phyloP scores from a whole-genome alignment of 2,888 invertebrate genomes.

The Cynaeus angustus region DNA sequence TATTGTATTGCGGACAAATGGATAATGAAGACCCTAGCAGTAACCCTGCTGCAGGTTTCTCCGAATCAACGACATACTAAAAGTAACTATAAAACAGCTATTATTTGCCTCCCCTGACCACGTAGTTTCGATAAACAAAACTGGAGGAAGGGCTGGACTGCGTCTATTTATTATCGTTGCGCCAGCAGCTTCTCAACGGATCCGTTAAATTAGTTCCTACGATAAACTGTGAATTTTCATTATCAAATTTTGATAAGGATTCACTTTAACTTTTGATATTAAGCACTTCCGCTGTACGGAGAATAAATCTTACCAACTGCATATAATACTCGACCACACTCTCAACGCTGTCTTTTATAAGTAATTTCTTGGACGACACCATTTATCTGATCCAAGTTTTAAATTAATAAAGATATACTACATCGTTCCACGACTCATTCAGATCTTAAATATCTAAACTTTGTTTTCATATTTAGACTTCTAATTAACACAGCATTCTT shows the following conservation, averaged over 20 bases:
- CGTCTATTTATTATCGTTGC: constrained; percentile 51
- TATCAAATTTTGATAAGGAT: constrained; percentile 65
- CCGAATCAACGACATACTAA: constrained; percentile 63
- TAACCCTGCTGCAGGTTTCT: constrained; percentile 58
- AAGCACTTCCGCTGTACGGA: constrained; percentile 62
- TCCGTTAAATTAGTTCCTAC: constrained; percentile 50
- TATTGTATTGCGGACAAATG: constrained; percentile 54
- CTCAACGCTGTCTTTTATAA: constrained; percentile 55
- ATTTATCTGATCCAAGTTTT: constrained; percentile 62
- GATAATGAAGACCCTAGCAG: constrained; percentile 61
- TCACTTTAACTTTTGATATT: constrained; percentile 67
- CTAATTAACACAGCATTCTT: constrained; percentile 14
- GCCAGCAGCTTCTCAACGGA: constrained; percentile 48
- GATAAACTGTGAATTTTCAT: constrained; percentile 58
- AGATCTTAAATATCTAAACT: constrained; percentile 6
- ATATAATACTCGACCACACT: constrained; percentile 57
- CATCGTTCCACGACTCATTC: constrained; percentile 22
- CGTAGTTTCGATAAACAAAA: constrained; percentile 56
- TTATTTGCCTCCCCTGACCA: constrained; percentile 61
- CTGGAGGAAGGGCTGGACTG: constrained; percentile 49
- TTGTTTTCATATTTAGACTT: constrained; percentile 5
- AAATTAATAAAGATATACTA: constrained; percentile 59
- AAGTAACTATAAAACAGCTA: constrained; percentile 65
- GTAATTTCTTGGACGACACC: constrained; percentile 57
- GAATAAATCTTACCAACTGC: constrained; percentile 59